phyloP scores from a whole-genome alignment of 2,113 vertebrate genomes.

The Fregata magnificens region DNA sequence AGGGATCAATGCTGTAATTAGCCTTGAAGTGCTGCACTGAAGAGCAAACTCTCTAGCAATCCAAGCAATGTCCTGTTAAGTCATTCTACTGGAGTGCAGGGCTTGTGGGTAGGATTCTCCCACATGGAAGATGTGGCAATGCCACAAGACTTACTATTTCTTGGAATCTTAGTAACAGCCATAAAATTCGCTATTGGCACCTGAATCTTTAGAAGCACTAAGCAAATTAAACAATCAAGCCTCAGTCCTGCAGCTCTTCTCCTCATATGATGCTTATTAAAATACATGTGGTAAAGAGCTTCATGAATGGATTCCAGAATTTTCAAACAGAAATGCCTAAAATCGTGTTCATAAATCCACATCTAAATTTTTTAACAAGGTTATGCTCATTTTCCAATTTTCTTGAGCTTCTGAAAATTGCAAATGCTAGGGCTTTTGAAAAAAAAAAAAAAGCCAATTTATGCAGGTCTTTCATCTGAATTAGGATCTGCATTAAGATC shows the following conservation, averaged over 20 bases:
- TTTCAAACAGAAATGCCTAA: background rate
- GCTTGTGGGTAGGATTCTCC: slow-evolving; percentile 37
- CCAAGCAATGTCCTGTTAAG: slow-evolving; percentile 18
- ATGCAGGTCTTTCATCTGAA: background rate
- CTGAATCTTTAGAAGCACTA: background rate
- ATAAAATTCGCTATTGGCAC: slow-evolving; percentile 8
- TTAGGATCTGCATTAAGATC: background rate
- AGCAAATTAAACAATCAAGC: background rate
- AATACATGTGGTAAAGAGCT: background rate
- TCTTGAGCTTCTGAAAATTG: background rate
- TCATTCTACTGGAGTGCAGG: slow-evolving; percentile 18
- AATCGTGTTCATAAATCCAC: background rate
- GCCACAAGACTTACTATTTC: background rate
- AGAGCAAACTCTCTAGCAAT: background rate
- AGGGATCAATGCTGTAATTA: background rate
- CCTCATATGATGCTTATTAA: background rate
- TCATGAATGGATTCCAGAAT: background rate
- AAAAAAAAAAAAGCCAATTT: background rate
- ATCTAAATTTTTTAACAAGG: background rate
- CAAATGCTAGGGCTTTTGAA: background rate
- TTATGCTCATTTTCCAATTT: background rate
- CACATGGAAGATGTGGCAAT: slow-evolving; percentile 3
- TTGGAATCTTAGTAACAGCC: slow-evolving; percentile 34
- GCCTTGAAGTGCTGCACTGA: background rate
- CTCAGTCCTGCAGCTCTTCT: background rate